Conservation (phyloP, 2,797 vertebrate genomes). For the Hydrolagus colliei region DNA sequence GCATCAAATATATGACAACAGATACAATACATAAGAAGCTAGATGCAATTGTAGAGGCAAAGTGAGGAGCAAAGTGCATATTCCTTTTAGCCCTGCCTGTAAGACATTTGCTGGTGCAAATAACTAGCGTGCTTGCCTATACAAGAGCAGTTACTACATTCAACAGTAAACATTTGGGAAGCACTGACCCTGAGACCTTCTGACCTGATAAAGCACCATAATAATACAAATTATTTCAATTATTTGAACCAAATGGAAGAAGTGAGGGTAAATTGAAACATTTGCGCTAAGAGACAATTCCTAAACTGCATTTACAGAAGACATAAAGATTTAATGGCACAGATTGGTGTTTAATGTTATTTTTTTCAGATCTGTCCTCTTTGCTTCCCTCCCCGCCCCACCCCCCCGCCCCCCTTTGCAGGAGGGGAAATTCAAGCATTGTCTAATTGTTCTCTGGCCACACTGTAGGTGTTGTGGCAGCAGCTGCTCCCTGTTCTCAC, state of each 20-base stretch:
- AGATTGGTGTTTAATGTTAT: constrained; percentile 7
- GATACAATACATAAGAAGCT: constrained; percentile 27
- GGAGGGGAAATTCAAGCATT: constrained; percentile 34
- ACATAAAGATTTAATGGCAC: constrained; percentile 25
- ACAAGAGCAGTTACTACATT: too few relatives aligned
- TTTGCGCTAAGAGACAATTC: neutral
- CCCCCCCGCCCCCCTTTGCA: constrained; percentile 33
- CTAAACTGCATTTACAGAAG: constrained; percentile 6
- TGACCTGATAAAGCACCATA: too few relatives aligned
- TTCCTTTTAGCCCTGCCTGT: too few relatives aligned
- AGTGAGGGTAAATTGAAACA: constrained; percentile 7
- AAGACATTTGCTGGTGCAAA: too few relatives aligned
- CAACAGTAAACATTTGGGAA: too few relatives aligned
- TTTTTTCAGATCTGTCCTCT: constrained; percentile 15
- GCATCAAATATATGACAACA: constrained; percentile 28
- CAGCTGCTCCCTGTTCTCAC: constrained; percentile 41
- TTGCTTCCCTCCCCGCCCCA: neutral
- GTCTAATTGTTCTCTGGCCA: constrained; percentile 36
- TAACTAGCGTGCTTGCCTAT: too few relatives aligned
- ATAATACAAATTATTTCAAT: too few relatives aligned
- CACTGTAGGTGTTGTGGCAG: constrained; percentile 41
- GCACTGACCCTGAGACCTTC: too few relatives aligned
- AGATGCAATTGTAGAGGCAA: constrained; percentile 22
- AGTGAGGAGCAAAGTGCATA: neutral
- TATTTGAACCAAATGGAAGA: neutral